Base-by-base conservation (phyloP, 2,888 invertebrate species). In the Caenorhabditis virilis region DNA sequence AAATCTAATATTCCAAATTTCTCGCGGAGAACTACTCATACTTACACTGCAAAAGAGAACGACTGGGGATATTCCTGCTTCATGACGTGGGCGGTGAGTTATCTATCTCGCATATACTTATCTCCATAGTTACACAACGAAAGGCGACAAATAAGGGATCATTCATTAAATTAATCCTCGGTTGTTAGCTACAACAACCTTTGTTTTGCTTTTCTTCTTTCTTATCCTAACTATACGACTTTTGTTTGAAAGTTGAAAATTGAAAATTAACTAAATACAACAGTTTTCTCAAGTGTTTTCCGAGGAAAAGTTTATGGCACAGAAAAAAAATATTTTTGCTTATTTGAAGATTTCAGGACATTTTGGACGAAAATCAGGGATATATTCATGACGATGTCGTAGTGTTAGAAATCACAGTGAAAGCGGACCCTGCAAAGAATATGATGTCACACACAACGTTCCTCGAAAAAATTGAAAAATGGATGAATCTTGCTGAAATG, bases 61-160 rank as follows among this genome's bases (percentile, higher is more conserved):
- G 89, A 89, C 81, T 89, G 97, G 93, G 98, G 98, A 13, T 98
- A 95, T 84, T 93, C 94, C 66, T 94, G 95, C 85, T 98, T 97
- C 84, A 91, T 97, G 88, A 88, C 91, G 4, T 95, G 94, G 94
- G 81, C 82, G 56, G 80, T 80, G 56, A 53, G 74, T 65, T 30
- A 25, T n/a, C n/a, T n/a, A n/a, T n/a, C n/a, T n/a, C n/a, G n/a
- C n/a, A n/a, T n/a, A n/a, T n/a, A n/a, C n/a, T n/a, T n/a, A n/a
- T n/a, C n/a, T n/a, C n/a, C n/a, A n/a, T n/a, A n/a, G n/a, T n/a
- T n/a, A n/a, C n/a, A n/a, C n/a, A n/a, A n/a, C n/a, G n/a, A n/a
- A n/a, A n/a, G n/a, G n/a, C n/a, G n/a, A n/a, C n/a, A n/a, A n/a
- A n/a, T n/a, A n/a, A n/a, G n/a, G n/a, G n/a, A n/a, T n/a, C n/a